These are phyloP conservation scores for Pogonocherus hispidulus DNA, from an alignment of 2,888 invertebrate genomes.

Conservation along the genomic window DNA sequence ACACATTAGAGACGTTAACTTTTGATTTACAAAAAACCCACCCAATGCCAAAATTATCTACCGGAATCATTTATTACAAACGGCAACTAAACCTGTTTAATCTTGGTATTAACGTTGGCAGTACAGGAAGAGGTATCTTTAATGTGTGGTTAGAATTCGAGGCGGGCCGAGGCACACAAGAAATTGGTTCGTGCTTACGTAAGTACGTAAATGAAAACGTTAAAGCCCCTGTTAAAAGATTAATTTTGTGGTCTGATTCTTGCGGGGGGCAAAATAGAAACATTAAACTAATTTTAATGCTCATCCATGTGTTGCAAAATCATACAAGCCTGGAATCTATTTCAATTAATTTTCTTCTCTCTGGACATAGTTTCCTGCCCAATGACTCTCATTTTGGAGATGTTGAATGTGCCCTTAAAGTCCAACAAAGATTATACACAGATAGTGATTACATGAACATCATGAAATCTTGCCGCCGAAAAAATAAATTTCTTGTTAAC, in stretches of 20 bases:
- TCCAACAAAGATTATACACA: conserved; percentile 45
- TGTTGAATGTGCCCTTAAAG: conserved; percentile 49
- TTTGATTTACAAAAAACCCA: conserved; percentile 49
- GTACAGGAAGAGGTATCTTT: conserved; percentile 42
- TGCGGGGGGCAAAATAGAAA: conserved; percentile 47
- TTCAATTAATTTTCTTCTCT: conserved; percentile 44
- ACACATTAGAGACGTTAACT: conserved; percentile 22
- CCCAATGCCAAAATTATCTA: conserved; percentile 46
- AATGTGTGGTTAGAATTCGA: conserved; percentile 38
- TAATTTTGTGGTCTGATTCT: conserved; percentile 33
- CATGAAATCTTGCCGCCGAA: conserved; percentile 47
- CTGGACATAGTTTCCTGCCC: conserved; percentile 52
- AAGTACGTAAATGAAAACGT: conserved; percentile 27
- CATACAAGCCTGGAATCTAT: conserved; percentile 40
- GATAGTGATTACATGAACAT: conserved; percentile 45
- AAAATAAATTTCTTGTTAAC: conserved; percentile 45
- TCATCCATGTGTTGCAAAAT: conserved; percentile 42
- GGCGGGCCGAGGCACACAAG: conserved; percentile 31
- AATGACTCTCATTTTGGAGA: conserved; percentile 52
- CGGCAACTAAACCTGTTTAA: conserved; percentile 50
- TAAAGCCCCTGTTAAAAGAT: conserved; percentile 10
- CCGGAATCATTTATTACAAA: conserved; percentile 50
- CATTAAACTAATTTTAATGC: conserved; percentile 48
- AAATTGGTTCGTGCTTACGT: conserved; percentile 28
- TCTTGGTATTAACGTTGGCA: conserved; percentile 48